Evolutionary conservation across 2,888 invertebrate species (phyloP).

Genomic region (Polietes domitor): DNA sequence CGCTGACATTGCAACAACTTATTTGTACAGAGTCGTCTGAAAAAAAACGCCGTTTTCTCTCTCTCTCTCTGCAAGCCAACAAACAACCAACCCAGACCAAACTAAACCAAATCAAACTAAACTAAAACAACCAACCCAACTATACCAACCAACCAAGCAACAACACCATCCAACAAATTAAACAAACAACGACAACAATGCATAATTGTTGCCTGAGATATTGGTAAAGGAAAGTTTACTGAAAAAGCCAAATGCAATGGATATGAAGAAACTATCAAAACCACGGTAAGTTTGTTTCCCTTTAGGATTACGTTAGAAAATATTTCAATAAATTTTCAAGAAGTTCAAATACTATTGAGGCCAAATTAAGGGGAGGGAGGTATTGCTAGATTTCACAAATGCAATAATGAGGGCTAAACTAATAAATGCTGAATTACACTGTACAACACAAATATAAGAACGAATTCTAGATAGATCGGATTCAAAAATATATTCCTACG

Average conservation of each 20-base stretch:
- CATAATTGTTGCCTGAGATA: slow-evolving; percentile 70
- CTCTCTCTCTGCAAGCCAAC: not conserved
- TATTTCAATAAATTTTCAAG: too few relatives aligned
- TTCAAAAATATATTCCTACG: too few relatives aligned
- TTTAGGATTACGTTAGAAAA: not conserved
- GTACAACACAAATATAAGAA: too few relatives aligned
- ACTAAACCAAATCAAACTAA: slow-evolving; percentile 29
- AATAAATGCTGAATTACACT: too few relatives aligned
- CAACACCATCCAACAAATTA: slow-evolving; percentile 21
- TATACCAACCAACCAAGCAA: slow-evolving; percentile 18
- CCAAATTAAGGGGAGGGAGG: too few relatives aligned
- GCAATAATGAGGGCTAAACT: too few relatives aligned
- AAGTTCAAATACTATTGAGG: too few relatives aligned
- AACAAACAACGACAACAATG: slow-evolving; percentile 65
- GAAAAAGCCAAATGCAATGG: slow-evolving; percentile 73
- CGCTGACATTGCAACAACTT: too few relatives aligned
- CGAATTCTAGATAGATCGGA: too few relatives aligned
- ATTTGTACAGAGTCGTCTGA: too few relatives aligned
- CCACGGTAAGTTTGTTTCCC: slow-evolving; percentile 72
- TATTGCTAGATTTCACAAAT: too few relatives aligned
- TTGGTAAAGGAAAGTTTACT: slow-evolving; percentile 71
- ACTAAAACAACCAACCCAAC: slow-evolving; percentile 28
- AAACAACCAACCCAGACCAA: slow-evolving; percentile 10
- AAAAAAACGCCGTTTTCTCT: too few relatives aligned
- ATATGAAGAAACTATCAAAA: slow-evolving; percentile 75